These are phyloP conservation scores for Crypturellus tataupa DNA, from an alignment of 2,797 vertebrate species.

Conservation along the genomic window DNA sequence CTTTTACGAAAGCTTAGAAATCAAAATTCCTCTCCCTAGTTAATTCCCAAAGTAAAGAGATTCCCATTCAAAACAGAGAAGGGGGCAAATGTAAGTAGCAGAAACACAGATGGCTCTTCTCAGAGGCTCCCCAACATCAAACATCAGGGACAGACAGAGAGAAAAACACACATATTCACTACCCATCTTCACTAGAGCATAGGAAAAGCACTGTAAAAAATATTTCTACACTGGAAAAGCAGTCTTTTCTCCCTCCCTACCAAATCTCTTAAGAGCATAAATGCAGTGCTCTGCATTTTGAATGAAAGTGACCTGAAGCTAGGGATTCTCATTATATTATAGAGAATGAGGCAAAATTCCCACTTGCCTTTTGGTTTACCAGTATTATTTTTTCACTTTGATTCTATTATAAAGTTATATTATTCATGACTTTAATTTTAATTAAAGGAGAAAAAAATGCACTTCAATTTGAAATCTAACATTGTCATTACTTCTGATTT, in stretches of 20 bases:
- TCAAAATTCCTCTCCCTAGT: not conserved
- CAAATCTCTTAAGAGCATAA: not conserved
- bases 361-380: not conserved
- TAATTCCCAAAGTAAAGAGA: not conserved
- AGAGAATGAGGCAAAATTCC: not conserved
- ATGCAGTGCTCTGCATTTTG: not conserved
- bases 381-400: not conserved
- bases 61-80: not conserved
- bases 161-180: not conserved
- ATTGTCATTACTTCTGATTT: not conserved
- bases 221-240: not conserved
- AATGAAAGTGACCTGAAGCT: not conserved
- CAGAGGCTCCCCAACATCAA: not conserved
- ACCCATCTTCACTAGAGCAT: not conserved
- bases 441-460: not conserved
- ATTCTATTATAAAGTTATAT: not conserved
- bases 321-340: not conserved
- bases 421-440: not conserved
- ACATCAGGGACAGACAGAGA: too few species aligned
- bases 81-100: not conserved
- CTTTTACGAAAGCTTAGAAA: not conserved
- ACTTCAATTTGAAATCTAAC: not conserved
- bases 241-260: not conserved
- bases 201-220: not conserved
- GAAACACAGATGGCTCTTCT: not conserved